phyloP scores from a whole-genome alignment of 1,140 invertebrate genomes.

The Bactericera cockerelli region DNA sequence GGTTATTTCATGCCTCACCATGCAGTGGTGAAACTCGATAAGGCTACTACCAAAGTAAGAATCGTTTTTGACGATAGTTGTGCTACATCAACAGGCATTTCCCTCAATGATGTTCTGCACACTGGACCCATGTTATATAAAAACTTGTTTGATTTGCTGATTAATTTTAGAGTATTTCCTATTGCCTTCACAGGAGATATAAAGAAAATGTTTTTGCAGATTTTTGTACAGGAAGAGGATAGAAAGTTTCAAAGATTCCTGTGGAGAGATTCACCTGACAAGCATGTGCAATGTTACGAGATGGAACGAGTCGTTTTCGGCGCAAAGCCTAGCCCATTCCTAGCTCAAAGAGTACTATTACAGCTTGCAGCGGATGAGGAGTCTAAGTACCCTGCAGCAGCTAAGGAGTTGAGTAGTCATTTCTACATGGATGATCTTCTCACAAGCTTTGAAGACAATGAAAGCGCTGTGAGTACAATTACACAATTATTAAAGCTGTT shows the following conservation, averaged over 20 bases:
- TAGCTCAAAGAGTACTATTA: constrained; percentile 25
- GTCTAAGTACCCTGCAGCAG: constrained; percentile 19
- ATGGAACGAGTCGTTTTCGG: constrained; percentile 29
- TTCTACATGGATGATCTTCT: constrained; percentile 33
- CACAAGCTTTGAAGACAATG: not conserved
- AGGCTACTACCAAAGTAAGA: constrained; percentile 23
- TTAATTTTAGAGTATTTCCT: constrained; percentile 23
- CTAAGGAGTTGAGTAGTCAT: constrained; percentile 23
- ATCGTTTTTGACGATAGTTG: constrained; percentile 28
- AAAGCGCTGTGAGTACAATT: not conserved
- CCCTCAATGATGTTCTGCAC: constrained; percentile 27
- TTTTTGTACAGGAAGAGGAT: constrained; percentile 23
- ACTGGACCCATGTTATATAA: constrained; percentile 21
- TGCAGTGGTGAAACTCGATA: not conserved
- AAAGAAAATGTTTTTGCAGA: constrained; percentile 29
- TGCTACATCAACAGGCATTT: constrained; percentile 19
- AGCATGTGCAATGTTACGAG: constrained; percentile 21
- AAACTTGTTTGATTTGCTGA: constrained; percentile 24
- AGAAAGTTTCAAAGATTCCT: constrained; percentile 22
- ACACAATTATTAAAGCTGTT: not conserved
- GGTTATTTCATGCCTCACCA: constrained; percentile 19
- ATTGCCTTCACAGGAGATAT: constrained; percentile 28
- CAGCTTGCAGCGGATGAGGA: constrained; percentile 24
- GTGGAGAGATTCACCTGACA: constrained; percentile 18
- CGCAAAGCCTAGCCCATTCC: constrained; percentile 24